Evolutionary conservation across 2,888 invertebrate species (phyloP).

Genomic region (Apodemia zela): DNA sequence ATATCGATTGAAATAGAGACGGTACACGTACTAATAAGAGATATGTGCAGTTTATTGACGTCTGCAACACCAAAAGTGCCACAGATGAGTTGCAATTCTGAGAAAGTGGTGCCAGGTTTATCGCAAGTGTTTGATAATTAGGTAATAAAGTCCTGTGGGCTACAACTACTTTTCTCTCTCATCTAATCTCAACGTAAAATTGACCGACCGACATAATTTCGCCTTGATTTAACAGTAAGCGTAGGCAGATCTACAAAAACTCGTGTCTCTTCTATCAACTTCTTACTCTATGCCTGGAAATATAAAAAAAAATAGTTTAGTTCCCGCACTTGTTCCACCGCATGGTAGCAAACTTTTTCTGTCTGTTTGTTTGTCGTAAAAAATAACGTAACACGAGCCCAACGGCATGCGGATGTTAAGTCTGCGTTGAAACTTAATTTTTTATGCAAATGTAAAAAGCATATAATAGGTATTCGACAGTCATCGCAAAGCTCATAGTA

Average conservation of each 20-base stretch:
- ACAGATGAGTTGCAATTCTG: too few species aligned
- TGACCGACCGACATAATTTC: too few species aligned
- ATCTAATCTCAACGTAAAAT: too few species aligned
- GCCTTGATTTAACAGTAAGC: not conserved
- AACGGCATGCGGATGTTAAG: constrained; percentile 66
- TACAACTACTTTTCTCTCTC: too few species aligned
- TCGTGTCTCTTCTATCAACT: not conserved
- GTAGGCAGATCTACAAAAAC: not conserved
- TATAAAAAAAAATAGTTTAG: constrained; percentile 32
- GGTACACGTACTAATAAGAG: too few species aligned
- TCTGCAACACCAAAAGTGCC: too few species aligned
- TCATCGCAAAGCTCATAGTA: not conserved
- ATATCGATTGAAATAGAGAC: too few species aligned
- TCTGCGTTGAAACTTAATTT: constrained; percentile 35
- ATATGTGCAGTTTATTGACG: too few species aligned
- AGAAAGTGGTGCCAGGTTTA: too few species aligned
- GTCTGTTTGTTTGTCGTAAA: constrained; percentile 48
- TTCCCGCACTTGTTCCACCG: constrained; percentile 59
- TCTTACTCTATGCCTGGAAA: not conserved
- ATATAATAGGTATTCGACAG: not conserved
- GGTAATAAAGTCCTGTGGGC: too few species aligned
- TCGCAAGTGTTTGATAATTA: too few species aligned
- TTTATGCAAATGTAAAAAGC: constrained; percentile 24
- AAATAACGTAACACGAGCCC: constrained; percentile 66
- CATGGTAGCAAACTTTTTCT: constrained; percentile 58